Evolutionary conservation across 1,140 invertebrate genomes (phyloP).

Genomic region (Pararge aegeria): DNA sequence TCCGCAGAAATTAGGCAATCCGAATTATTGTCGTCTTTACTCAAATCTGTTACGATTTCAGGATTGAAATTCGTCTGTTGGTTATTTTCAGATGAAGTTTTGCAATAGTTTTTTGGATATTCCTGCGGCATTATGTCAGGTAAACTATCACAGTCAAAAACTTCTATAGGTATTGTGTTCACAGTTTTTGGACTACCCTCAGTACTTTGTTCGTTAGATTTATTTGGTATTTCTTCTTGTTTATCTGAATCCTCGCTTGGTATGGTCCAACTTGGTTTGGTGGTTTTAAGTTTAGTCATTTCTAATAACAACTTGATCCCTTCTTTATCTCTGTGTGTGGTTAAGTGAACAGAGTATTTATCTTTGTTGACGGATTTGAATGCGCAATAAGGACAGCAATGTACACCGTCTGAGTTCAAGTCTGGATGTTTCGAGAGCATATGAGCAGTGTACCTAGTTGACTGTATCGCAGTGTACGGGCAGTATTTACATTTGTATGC

Average conservation of each 20-base stretch:
- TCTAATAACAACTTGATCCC: constrained; percentile 56
- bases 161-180: constrained; percentile 65
- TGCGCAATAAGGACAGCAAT: constrained; percentile 77
- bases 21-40: constrained; percentile 69
- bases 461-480: constrained; percentile 85
- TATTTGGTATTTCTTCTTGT: constrained; percentile 29
- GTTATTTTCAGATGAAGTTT: constrained; percentile 34
- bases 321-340: constrained; percentile 66
- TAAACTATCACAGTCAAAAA: constrained; percentile 67
- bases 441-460: constrained; percentile 82
- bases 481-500: constrained; percentile 87
- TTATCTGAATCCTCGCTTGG: constrained; percentile 51
- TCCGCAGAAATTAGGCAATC: constrained; percentile 64
- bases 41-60: constrained; percentile 56
- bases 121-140: constrained; percentile 57
- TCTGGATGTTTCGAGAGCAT: constrained; percentile 81
- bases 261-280: constrained; percentile 67
- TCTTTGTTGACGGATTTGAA: constrained; percentile 80
- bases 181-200: constrained; percentile 49
- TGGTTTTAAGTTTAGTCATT: constrained; percentile 53
- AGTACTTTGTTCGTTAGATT: constrained; percentile 34
- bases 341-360: constrained; percentile 73
- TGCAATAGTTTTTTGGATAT: constrained; percentile 58
- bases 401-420: constrained; percentile 71
- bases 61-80: constrained; percentile 42